These are phyloP conservation scores for Ranitomeya variabilis DNA, from an alignment of 2,113 vertebrate genomes.

Conservation along the genomic window DNA sequence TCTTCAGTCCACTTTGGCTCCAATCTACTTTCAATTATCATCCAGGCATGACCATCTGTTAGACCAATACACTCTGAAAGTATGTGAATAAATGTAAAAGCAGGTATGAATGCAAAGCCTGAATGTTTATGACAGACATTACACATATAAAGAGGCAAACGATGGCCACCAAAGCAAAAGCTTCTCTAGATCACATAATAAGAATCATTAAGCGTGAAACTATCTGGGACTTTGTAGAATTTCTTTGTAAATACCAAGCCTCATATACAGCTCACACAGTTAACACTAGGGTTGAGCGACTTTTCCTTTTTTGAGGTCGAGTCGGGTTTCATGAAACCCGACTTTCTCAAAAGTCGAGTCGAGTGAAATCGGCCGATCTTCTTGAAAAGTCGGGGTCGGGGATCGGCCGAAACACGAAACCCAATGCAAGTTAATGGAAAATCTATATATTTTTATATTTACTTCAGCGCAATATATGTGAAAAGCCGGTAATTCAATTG, in stretches of 20 bases:
- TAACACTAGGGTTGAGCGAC: too few species aligned
- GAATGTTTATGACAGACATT: conserved; percentile 35
- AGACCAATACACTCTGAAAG: conserved; percentile 41
- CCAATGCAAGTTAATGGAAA: too few species aligned
- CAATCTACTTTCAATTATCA: conserved; percentile 53
- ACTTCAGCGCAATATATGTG: too few species aligned
- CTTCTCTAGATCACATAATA: conserved; percentile 28
- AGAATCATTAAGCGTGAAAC: not conserved
- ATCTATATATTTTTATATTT: too few species aligned
- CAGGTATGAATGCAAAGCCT: conserved; percentile 36
- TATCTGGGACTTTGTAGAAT: not conserved
- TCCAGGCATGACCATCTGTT: conserved; percentile 55
- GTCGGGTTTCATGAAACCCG: too few species aligned
- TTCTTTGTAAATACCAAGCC: not conserved
- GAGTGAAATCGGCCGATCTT: too few species aligned
- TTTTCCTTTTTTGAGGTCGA: too few species aligned
- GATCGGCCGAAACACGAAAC: too few species aligned
- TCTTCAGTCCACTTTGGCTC: conserved; percentile 54
- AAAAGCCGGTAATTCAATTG: too few species aligned
- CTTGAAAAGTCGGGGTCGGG: too few species aligned
- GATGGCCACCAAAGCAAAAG: not conserved
- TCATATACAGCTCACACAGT: not conserved
- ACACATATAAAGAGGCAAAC: conserved; percentile 19
- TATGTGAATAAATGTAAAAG: conserved; percentile 46
- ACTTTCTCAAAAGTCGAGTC: too few species aligned